A percentile compares a stretch with the other conserved stretches of the same genome.
These are phyloP conservation scores for Tenodera sinensis DNA, from an alignment of 2,888 invertebrate genomes.

Conservation along the genomic window DNA sequence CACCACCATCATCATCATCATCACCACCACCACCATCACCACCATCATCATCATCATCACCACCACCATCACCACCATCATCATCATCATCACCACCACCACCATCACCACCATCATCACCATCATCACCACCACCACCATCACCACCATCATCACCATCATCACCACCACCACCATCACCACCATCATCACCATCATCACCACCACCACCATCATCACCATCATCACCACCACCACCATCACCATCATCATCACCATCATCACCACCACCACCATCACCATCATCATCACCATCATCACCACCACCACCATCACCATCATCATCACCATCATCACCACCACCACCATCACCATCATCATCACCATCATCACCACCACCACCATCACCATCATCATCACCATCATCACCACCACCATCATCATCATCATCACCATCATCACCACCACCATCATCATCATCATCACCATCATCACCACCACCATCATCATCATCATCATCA, in stretches of 20 bases:
- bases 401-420: not conserved
- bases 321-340: not conserved
- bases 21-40: not conserved
- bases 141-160: constrained; percentile 38
- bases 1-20: not conserved
- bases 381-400: not conserved
- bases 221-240: too few relatives aligned
- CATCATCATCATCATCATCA: too few relatives aligned
- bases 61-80: not conserved
- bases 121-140: not conserved
- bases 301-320: constrained; percentile 26
- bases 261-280: too few relatives aligned
- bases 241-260: too few relatives aligned
- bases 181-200: constrained; percentile 45
- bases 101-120: not conserved
- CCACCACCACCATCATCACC: too few relatives aligned
- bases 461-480: too few relatives aligned
- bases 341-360: not conserved
- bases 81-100: not conserved
- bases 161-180: constrained; percentile 48
- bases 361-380: not conserved
- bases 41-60: not conserved
- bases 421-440: not conserved
- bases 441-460: too few relatives aligned
- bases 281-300: too few relatives aligned